Evolutionary conservation across 2,113 vertebrate species (phyloP), one percentile per base, ranked within the genome.

Genomic region (Vulpes lagopus): DNA sequence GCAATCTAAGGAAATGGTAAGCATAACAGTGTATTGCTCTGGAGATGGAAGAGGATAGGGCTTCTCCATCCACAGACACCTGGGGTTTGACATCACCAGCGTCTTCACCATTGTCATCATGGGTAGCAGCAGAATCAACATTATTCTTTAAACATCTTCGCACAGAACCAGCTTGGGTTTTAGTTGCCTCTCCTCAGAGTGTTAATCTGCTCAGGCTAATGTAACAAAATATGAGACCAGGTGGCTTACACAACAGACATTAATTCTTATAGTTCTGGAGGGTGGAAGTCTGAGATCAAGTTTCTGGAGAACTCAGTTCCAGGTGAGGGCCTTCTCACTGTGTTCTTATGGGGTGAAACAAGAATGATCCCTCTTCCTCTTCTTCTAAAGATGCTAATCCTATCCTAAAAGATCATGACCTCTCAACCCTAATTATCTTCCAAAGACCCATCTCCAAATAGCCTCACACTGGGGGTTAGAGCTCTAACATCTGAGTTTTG

Each of bases 1-100:
- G 32, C 27, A 38, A 16, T 51, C 51, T 30, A 71, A 9, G 6
- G 4, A 73, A 57, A 80, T 16, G 57, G 25, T 23, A 2, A 62
- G 20, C 1, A 3, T 9, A 3, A 20, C 0, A 0, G 25, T 22
- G n/a, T 30, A 32, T 2, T 32, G 32, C 49, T 27, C 27, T 60
- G 82, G 82, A 91, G n/a, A 9, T 17, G 17, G 57, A 71, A 10
- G 67, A 8, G 53, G 51, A 55, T 53, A 6, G 17, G 64, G 38
- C 2, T 19, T 2, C 86, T 83, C 60, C 4, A 12, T 25, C 53
- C 3, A 1, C 64, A 25, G 65, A 30, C 2, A 12, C 11, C 73
- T 22, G 80, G 57, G 15, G 32, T 19, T 11, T 16, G 32, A 60
- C 22, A 35, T n/a, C 22, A 4, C 10, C 8, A 53, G 30, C 69